Percentiles rank a stretch among this genome's conserved stretches.
phyloP scores from a whole-genome alignment of 2,797 vertebrate species.

The Phalloptychus januarius region DNA sequence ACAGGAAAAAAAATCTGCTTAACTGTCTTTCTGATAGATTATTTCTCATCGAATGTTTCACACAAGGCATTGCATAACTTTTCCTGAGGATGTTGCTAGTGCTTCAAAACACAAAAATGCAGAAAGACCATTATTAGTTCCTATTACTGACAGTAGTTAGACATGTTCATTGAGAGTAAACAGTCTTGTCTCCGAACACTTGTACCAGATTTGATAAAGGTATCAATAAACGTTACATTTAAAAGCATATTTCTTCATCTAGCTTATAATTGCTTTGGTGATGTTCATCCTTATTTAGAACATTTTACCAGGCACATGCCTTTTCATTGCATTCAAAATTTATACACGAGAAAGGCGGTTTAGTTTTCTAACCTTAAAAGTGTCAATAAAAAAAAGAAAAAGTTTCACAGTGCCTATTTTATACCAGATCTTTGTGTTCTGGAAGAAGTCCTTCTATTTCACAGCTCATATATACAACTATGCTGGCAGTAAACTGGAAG shows the following conservation, averaged over 20 bases:
- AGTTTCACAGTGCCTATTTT: conserved; percentile 5
- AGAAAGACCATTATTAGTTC: not conserved
- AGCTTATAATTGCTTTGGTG: not conserved
- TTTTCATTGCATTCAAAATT: not conserved
- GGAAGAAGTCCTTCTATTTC: conserved; percentile 17
- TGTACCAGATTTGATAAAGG: not conserved
- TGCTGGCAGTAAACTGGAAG: not conserved
- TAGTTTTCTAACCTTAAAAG: not conserved
- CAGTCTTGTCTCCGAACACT: not conserved
- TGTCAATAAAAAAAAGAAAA: no score
- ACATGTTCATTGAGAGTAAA: not conserved
- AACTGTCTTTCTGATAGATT: not conserved
- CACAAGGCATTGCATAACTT: not conserved
- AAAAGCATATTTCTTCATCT: not conserved
- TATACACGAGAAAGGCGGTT: not conserved
- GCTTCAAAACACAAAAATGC: not conserved
- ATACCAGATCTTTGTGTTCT: not conserved
- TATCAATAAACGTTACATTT: not conserved
- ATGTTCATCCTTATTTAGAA: not conserved
- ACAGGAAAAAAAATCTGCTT: not conserved
- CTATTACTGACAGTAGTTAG: not conserved
- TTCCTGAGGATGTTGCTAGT: not conserved
- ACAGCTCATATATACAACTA: conserved; percentile 6
- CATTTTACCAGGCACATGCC: not conserved
- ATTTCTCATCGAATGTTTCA: not conserved